These are phyloP conservation scores for Margaritifera margaritifera DNA, from an alignment of 2,888 invertebrate genomes.

Conservation along the genomic window DNA sequence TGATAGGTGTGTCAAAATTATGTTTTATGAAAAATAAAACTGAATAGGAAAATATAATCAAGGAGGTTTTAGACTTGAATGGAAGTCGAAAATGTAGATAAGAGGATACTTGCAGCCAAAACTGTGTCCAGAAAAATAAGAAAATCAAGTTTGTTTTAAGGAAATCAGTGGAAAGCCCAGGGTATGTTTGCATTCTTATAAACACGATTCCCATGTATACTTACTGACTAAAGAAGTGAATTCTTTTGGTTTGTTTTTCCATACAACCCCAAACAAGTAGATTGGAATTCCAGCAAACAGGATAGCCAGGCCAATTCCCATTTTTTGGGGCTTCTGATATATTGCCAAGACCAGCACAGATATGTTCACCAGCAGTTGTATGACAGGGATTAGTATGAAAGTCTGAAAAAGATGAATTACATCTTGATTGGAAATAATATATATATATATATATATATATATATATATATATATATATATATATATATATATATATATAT, in stretches of 20 bases:
- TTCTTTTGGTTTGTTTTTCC: conserved; percentile 74
- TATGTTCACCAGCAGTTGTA: conserved; percentile 84
- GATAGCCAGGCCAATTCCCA: conserved; percentile 85
- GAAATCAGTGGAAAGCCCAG: too few relatives aligned
- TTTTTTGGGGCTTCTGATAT: conserved; percentile 85
- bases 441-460: too few relatives aligned
- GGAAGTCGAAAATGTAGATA: too few relatives aligned
- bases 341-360: conserved; percentile 86
- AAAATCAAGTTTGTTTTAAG: too few relatives aligned
- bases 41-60: too few relatives aligned
- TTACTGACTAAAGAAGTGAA: conserved; percentile 50
- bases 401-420: conserved; percentile 76
- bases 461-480: conserved; percentile 12
- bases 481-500: conserved; percentile 19
- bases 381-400: conserved; percentile 82
- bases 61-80: too few relatives aligned
- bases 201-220: conserved; percentile 2
- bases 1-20: too few relatives aligned
- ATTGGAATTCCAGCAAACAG: conserved; percentile 89
- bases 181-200: too few relatives aligned
- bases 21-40: too few relatives aligned
- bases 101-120: too few relatives aligned
- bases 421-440: not conserved
- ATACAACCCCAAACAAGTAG: conserved; percentile 82
- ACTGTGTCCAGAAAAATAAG: too few relatives aligned